phyloP scores from a whole-genome alignment of 2,888 invertebrate species.

The Globia sparganii region DNA sequence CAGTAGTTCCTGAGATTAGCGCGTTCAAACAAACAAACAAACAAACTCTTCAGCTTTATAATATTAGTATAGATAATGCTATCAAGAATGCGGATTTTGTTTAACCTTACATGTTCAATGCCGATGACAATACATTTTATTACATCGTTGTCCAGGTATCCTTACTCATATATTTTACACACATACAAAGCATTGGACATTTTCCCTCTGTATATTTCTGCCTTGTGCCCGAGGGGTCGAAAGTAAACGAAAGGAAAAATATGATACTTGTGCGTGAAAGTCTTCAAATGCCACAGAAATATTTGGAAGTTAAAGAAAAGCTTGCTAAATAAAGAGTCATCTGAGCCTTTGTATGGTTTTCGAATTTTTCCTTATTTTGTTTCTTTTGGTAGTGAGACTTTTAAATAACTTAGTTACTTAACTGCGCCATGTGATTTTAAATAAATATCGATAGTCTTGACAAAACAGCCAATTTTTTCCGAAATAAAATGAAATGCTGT shows the following conservation, averaged over 20 bases:
- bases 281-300: conserved; percentile 50
- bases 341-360: conserved; percentile 23
- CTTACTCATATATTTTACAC: neutral
- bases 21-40: too few relatives aligned
- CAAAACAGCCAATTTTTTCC: neutral
- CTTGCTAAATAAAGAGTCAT: conserved; percentile 29
- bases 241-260: conserved; percentile 55
- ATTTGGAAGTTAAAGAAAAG: conserved; percentile 45
- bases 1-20: too few relatives aligned
- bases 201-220: conserved; percentile 28
- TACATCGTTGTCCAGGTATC: neutral
- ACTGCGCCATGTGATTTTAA: neutral
- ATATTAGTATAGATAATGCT: too few relatives aligned
- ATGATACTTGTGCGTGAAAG: conserved; percentile 55
- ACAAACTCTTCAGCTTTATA: too few relatives aligned
- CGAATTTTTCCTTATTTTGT: conserved; percentile 16
- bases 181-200: neutral
- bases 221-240: conserved; percentile 13
- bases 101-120: neutral
- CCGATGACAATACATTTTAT: neutral
- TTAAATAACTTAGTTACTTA: conserved; percentile 6
- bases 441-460: neutral
- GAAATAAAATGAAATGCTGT: neutral
- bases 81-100: neutral
- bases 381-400: conserved; percentile 1